These are phyloP conservation scores for Stegostoma tigrinum DNA, from an alignment of 2,113 vertebrate species.

Conservation along the genomic window DNA sequence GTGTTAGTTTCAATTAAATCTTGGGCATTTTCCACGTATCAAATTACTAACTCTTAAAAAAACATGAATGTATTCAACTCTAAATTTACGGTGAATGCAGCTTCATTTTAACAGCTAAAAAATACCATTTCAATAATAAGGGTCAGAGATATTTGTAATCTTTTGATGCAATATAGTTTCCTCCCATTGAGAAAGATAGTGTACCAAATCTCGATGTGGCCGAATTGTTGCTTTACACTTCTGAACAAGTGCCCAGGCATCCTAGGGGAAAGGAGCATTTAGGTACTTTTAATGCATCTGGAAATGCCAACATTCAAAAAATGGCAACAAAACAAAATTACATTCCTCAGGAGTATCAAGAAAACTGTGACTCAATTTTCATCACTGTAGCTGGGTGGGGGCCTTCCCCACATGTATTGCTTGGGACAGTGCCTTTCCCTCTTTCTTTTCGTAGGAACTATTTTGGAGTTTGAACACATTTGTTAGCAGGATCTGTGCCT, in stretches of 20 bases:
- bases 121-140: conserved; percentile 50
- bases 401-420: background rate
- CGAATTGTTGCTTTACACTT: conserved; percentile 64
- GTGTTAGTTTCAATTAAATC: background rate
- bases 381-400: background rate
- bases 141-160: conserved; percentile 55
- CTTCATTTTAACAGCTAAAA: background rate
- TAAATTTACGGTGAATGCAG: background rate
- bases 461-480: background rate
- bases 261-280: conserved; percentile 50
- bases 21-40: background rate
- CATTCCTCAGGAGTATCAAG: background rate
- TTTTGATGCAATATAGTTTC: conserved; percentile 41
- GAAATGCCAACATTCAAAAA: background rate
- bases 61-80: background rate
- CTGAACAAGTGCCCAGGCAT: conserved; percentile 61
- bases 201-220: conserved; percentile 64
- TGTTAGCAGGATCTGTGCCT: background rate
- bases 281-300: background rate
- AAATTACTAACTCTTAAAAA: background rate
- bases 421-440: background rate
- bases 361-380: background rate
- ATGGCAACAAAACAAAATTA: background rate
- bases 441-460: background rate
- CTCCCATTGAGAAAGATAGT: conserved; percentile 77